Evolutionary conservation across 2,113 vertebrate genomes (phyloP).

Genomic region (Otus sunia): DNA sequence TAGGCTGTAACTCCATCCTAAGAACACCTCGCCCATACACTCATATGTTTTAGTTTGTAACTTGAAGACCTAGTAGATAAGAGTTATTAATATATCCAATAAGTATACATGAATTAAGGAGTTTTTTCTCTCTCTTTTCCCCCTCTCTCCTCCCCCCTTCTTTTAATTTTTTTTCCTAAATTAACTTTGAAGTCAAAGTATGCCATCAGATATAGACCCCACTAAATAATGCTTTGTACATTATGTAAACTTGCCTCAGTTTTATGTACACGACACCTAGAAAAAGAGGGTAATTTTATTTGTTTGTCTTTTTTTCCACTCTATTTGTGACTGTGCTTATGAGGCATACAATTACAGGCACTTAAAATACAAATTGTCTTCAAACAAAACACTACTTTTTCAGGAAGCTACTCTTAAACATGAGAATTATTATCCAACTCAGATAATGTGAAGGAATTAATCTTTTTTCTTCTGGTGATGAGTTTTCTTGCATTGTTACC

Average conservation of each 20-base stretch:
- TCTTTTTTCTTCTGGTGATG: background rate
- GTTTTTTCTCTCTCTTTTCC: background rate
- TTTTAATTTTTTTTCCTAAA: background rate
- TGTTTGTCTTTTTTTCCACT: background rate
- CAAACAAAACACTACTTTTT: background rate
- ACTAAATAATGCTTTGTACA: background rate
- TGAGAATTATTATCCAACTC: background rate
- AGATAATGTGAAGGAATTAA: background rate
- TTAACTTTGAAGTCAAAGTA: background rate
- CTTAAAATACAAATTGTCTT: background rate
- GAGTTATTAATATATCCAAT: background rate
- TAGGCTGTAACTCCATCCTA: background rate
- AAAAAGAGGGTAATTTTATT: background rate
- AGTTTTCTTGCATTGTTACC: background rate
- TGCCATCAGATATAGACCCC: background rate
- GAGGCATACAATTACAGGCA: background rate
- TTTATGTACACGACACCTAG: background rate
- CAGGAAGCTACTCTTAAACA: background rate
- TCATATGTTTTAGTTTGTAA: background rate
- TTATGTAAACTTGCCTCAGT: background rate
- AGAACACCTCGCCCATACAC: background rate
- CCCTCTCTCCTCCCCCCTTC: too few relatives aligned
- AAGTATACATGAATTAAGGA: background rate
- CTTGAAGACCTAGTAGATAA: background rate
- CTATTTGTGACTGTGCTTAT: background rate